Percentiles rank a stretch among this genome's conserved stretches.
Conservation (phyloP, 1,140 invertebrate species). For the Gryllus bimaculatus region DNA sequence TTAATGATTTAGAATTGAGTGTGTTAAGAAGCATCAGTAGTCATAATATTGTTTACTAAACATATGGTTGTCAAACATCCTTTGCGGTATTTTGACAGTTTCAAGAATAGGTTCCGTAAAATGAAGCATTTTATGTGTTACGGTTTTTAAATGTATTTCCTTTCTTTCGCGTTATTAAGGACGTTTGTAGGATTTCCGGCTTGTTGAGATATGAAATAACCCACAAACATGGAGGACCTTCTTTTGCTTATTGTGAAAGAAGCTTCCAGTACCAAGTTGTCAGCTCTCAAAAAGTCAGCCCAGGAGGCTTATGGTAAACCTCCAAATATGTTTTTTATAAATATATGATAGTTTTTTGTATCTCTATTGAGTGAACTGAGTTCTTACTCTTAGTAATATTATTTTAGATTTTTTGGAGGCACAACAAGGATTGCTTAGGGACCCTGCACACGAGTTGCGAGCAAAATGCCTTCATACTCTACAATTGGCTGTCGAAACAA, state of each 20-base stretch:
- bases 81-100: no score
- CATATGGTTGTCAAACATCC: no score
- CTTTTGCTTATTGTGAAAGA: constrained; percentile 68
- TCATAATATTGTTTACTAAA: no score
- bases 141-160: no score
- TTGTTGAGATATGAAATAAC: neutral
- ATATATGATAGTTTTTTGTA: neutral
- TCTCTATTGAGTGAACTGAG: neutral
- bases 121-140: no score
- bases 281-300: constrained; percentile 58
- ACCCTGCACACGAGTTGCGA: constrained; percentile 72
- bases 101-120: no score
- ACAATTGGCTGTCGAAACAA: constrained; percentile 78
- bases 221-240: constrained; percentile 62
- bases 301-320: constrained; percentile 67
- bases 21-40: no score
- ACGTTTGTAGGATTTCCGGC: no score
- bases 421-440: constrained; percentile 64
- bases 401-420: constrained; percentile 68
- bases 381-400: constrained; percentile 19
- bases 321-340: neutral
- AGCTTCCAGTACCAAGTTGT: constrained; percentile 60
- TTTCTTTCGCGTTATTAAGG: no score
- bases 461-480: constrained; percentile 71
- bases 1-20: no score